Conservation (phyloP, 1,140 invertebrate genomes). For the Conus betulinus region DNA sequence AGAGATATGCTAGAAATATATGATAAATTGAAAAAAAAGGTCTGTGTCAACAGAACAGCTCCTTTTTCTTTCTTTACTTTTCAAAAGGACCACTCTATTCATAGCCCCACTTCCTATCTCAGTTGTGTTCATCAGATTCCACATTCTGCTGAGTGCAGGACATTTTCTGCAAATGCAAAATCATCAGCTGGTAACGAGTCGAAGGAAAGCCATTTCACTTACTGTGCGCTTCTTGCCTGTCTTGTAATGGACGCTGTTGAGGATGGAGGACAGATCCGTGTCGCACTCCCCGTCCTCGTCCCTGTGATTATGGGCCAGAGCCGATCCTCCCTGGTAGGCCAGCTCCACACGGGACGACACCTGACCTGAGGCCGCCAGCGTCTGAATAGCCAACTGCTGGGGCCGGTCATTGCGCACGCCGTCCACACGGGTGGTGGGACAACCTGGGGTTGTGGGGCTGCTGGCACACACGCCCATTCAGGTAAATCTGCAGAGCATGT, state of each 20-base stretch:
- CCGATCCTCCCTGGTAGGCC: slow-evolving; percentile 54
- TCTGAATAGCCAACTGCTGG: slow-evolving; percentile 67
- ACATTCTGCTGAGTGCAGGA: neutral
- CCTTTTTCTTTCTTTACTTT: too few relatives aligned
- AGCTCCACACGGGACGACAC: slow-evolving; percentile 61
- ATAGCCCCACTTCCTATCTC: too few relatives aligned
- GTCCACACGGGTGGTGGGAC: slow-evolving; percentile 61
- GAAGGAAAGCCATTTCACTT: slow-evolving; percentile 21
- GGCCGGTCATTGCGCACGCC: slow-evolving; percentile 51
- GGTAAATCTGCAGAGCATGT: slow-evolving; percentile 51
- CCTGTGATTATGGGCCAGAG: neutral
- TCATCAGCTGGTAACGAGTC: slow-evolving; percentile 4
- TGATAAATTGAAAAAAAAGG: too few relatives aligned
- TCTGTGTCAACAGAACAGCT: too few relatives aligned
- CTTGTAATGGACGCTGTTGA: slow-evolving; percentile 57
- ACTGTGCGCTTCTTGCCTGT: slow-evolving; percentile 59
- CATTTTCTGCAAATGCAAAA: neutral
- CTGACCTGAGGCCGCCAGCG: slow-evolving; percentile 57
- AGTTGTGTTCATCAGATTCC: too few relatives aligned
- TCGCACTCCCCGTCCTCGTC: slow-evolving; percentile 48
- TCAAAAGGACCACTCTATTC: too few relatives aligned
- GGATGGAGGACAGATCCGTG: slow-evolving; percentile 57
- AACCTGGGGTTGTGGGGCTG: slow-evolving; percentile 56
- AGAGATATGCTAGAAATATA: too few relatives aligned
- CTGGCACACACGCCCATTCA: slow-evolving; percentile 58